These are phyloP conservation scores for Cairina moschata DNA, from an alignment of 2,113 vertebrate species.

Conservation along the genomic window DNA sequence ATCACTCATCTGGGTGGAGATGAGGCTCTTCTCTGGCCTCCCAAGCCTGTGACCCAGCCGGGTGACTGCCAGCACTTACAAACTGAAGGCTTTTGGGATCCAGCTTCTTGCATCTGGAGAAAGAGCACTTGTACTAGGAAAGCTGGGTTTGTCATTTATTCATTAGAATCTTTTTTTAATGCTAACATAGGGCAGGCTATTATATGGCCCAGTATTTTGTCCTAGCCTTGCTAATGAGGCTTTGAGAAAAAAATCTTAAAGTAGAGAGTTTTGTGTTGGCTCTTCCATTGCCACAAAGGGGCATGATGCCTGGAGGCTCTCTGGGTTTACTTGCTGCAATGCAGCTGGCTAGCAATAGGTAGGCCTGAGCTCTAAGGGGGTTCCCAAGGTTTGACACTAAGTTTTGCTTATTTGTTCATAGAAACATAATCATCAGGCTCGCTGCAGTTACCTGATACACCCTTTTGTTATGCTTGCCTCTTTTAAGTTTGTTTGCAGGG, in stretches of 20 bases:
- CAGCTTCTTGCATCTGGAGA: conserved; percentile 43
- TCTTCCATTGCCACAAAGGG: neutral
- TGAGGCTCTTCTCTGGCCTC: neutral
- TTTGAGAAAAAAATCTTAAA: neutral
- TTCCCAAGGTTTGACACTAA: neutral
- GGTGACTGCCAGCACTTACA: neutral
- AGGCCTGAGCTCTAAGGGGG: neutral
- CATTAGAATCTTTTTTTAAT: neutral
- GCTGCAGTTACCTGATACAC: neutral
- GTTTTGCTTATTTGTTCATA: neutral
- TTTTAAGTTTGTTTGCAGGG: neutral
- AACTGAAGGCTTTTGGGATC: neutral
- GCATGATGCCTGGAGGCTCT: rapidly evolving
- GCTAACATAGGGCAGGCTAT: neutral
- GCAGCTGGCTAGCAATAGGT: neutral
- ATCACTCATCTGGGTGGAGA: neutral
- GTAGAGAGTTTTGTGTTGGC: neutral
- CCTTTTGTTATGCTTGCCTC: neutral
- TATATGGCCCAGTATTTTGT: neutral
- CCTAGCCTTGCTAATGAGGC: neutral
- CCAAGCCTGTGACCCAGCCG: neutral
- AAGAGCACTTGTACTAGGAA: neutral
- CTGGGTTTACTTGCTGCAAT: neutral
- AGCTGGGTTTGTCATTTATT: neutral
- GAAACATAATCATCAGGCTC: neutral